Conservation (phyloP, 1,140 invertebrate genomes). For the Ceratina australensis region DNA sequence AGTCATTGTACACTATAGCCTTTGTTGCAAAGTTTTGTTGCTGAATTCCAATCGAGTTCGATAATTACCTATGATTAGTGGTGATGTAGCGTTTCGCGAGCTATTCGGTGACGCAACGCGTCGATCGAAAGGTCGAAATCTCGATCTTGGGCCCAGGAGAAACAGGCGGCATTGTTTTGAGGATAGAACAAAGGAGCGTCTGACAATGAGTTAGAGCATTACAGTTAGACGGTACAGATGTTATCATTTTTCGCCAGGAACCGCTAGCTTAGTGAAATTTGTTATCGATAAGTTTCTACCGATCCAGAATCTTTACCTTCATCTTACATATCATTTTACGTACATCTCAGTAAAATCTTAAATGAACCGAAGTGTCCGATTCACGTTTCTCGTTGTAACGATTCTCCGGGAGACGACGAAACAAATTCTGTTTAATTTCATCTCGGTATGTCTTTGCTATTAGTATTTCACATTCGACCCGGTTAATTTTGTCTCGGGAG, state of each 20-base stretch:
- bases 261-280: too few species aligned
- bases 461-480: not conserved
- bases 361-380: too few species aligned
- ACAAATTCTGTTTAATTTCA: too few species aligned
- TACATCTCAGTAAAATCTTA: too few species aligned
- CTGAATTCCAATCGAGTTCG: conserved; percentile 26
- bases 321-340: too few species aligned
- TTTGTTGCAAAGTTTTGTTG: conserved; percentile 1
- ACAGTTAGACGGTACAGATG: not conserved
- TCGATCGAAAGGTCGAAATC: conserved; percentile 3
- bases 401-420: too few species aligned
- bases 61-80: conserved; percentile 32
- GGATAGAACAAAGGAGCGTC: not conserved
- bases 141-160: conserved; percentile 10
- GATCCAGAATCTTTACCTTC: too few species aligned
- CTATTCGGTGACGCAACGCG: conserved; percentile 20
- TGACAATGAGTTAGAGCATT: not conserved
- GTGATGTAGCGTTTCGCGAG: conserved; percentile 5
- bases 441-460: not conserved
- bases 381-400: too few species aligned
- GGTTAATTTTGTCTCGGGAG: conserved; percentile 18
- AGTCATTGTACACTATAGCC: not conserved
- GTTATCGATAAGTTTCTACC: too few species aligned
- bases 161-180: conserved; percentile 14
- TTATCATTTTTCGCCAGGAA: too few species aligned